Percentiles rank a stretch among this genome's conserved stretches.
These are phyloP conservation scores for Oeneis ivallda DNA, from an alignment of 2,888 invertebrate species.

Conservation along the genomic window DNA sequence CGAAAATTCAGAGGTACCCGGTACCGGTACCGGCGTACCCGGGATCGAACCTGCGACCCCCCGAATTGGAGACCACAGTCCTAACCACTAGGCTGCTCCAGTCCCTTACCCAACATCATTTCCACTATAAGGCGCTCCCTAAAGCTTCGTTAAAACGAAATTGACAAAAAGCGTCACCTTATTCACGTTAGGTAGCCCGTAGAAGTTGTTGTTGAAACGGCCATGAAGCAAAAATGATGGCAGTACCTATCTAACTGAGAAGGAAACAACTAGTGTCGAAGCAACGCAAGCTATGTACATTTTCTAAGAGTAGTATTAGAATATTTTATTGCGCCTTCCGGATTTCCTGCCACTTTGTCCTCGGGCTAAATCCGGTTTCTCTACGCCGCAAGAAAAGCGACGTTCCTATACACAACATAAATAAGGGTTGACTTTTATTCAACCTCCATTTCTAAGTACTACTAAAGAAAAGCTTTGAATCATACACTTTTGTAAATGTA, in stretches of 20 bases:
- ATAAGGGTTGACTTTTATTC: not conserved
- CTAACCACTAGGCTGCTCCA: no score
- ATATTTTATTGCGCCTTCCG: conserved; percentile 7
- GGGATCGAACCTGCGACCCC: no score
- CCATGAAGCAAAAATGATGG: not conserved
- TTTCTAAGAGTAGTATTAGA: conserved; percentile 10
- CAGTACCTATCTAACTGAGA: not conserved
- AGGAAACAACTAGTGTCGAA: conserved; percentile 1
- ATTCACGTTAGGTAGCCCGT: no score
- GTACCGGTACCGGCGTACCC: no score
- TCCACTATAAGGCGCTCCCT: no score
- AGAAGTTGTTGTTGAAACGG: no score
- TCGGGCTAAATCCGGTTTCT: conserved; percentile 1
- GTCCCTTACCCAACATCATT: no score
- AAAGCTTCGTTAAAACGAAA: no score
- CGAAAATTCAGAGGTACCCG: no score
- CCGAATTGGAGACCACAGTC: no score
- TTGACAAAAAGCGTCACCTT: no score
- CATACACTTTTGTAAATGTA: not conserved
- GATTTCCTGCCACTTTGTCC: conserved; percentile 5
- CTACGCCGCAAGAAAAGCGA: not conserved
- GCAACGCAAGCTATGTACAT: not conserved
- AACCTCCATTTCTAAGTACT: not conserved
- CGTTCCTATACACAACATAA: not conserved
- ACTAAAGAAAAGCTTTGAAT: no score